Conservation (phyloP, 2,797 vertebrate species). For the Thamnophis elegans region DNA sequence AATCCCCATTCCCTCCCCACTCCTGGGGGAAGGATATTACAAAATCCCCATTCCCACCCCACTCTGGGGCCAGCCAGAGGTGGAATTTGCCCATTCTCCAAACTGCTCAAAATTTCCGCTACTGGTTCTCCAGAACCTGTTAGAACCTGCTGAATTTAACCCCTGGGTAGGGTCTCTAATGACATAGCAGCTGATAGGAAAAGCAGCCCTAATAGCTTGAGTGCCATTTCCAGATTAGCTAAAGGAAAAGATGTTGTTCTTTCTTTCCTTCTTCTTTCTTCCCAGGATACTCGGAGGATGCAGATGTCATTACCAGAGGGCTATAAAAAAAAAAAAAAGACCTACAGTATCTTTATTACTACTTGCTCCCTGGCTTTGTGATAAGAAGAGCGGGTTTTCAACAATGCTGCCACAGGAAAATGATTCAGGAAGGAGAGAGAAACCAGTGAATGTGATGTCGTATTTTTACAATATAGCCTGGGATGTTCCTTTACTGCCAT, state of each 20-base stretch:
- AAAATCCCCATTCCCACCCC: too few relatives aligned
- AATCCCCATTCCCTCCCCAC: too few relatives aligned
- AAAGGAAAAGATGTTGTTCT: background rate
- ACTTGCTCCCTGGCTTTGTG: background rate
- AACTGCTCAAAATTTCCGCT: too few relatives aligned
- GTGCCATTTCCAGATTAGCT: background rate
- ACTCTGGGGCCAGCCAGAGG: too few relatives aligned
- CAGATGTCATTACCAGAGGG: background rate
- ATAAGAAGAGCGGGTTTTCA: background rate
- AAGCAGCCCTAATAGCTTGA: background rate
- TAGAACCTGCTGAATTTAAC: too few relatives aligned
- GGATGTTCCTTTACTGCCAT: slow-evolving; percentile 19
- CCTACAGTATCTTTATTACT: background rate
- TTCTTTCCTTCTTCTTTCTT: background rate
- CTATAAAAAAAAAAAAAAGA: background rate
- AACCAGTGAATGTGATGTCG: slow-evolving; percentile 2
- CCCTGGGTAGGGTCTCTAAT: too few relatives aligned
- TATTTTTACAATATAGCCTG: slow-evolving; percentile 5
- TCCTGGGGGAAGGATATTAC: too few relatives aligned
- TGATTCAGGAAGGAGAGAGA: background rate
- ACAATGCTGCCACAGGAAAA: background rate
- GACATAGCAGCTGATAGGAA: background rate
- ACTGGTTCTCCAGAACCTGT: too few relatives aligned
- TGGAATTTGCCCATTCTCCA: too few relatives aligned
- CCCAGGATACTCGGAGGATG: background rate